These are phyloP conservation scores for Actinia tenebrosa DNA, from an alignment of 64 coral and sea anemone genomes.

Conservation along the genomic window DNA sequence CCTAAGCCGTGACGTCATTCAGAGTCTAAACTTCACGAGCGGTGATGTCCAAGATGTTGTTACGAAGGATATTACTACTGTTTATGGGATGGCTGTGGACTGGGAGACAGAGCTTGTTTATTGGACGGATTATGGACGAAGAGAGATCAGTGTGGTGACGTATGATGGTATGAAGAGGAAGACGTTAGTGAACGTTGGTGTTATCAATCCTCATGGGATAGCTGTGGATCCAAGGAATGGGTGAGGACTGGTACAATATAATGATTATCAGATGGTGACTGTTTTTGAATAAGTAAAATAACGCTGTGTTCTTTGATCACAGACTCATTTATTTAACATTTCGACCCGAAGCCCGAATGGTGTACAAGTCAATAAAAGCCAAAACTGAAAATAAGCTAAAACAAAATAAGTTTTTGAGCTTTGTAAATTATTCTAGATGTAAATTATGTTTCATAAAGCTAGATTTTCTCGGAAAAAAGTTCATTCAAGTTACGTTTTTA, in stretches of 20 bases:
- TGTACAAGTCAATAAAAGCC: too few relatives aligned
- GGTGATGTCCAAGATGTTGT: not conserved
- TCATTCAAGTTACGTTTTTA: not conserved
- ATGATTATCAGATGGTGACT: too few relatives aligned
- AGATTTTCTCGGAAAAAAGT: too few relatives aligned
- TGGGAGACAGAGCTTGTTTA: slow-evolving; percentile 47
- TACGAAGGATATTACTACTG: not conserved
- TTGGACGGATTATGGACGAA: slow-evolving; percentile 48
- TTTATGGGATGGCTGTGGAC: slow-evolving; percentile 43
- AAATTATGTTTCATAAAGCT: too few relatives aligned
- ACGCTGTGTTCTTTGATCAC: too few relatives aligned
- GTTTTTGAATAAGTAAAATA: too few relatives aligned
- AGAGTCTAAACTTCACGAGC: slow-evolving; percentile 41
- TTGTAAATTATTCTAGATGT: too few relatives aligned
- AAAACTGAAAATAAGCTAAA: not conserved
- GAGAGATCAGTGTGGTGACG: slow-evolving; percentile 28
- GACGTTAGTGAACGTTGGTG: slow-evolving; percentile 17
- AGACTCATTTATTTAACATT: too few relatives aligned
- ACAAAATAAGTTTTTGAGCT: not conserved
- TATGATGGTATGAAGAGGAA: slow-evolving; percentile 41
- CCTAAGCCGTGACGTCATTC: slow-evolving; percentile 2
- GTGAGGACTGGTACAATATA: not conserved
- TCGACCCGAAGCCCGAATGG: too few relatives aligned
- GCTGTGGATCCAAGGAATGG: slow-evolving; percentile 49
- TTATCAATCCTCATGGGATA: slow-evolving; percentile 45